phyloP scores from a whole-genome alignment of 2,113 vertebrate species.

The Petroica traversi region DNA sequence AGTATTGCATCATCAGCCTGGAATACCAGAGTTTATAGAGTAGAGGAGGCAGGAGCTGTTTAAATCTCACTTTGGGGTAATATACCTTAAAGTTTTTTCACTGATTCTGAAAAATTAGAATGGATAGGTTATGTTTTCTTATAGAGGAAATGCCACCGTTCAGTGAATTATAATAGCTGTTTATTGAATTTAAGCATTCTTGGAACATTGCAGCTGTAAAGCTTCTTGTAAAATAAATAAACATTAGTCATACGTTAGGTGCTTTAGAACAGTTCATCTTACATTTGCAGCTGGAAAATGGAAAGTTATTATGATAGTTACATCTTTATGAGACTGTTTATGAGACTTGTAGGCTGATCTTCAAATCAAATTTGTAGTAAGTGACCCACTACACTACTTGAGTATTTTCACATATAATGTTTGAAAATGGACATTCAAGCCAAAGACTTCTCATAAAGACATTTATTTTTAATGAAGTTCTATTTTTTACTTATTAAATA shows the following conservation, averaged over 20 bases:
- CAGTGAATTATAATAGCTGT: constrained; percentile 52
- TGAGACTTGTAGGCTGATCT: constrained; percentile 42
- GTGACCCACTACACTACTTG: constrained; percentile 18
- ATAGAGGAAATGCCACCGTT: constrained; percentile 25
- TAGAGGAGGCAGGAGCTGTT: neutral
- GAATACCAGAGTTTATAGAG: neutral
- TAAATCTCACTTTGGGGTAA: constrained; percentile 46
- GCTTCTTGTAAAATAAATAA: constrained; percentile 45
- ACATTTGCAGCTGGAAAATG: constrained; percentile 26
- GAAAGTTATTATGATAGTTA: constrained; percentile 50
- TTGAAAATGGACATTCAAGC: constrained; percentile 31
- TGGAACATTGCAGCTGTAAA: constrained; percentile 38
- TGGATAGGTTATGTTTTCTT: constrained; percentile 41
- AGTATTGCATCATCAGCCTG: neutral
- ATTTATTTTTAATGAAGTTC: constrained; percentile 49
- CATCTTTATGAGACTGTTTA: constrained; percentile 52
- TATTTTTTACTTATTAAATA: constrained; percentile 6
- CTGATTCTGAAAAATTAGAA: constrained; percentile 48
- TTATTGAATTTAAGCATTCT: constrained; percentile 63
- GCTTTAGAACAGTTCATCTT: constrained; percentile 42
- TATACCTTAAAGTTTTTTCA: constrained; percentile 35
- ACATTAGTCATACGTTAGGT: constrained; percentile 52
- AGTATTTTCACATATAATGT: neutral
- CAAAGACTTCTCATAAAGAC: neutral
- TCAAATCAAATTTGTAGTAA: constrained; percentile 49